Base-by-base conservation (phyloP, 2,888 invertebrate genomes). In the Caenorhabditis zanzibari region DNA sequence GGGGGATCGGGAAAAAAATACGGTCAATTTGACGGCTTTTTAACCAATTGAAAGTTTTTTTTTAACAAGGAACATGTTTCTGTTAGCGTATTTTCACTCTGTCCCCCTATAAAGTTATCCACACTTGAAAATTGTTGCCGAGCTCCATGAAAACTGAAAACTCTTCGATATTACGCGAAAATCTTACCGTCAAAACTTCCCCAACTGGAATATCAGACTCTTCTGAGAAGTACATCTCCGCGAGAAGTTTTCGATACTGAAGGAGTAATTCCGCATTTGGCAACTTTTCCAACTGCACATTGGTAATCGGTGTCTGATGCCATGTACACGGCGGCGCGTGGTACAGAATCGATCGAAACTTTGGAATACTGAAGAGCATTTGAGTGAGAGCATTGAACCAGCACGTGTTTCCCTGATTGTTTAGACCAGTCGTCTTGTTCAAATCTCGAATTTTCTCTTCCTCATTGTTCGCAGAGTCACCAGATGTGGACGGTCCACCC, bases 311-410 rank as follows among this genome's bases (percentile, higher is more conserved):
- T 1, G 24, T 16, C 14, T 73, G 12, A 1, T 16, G 12, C 77
- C 72, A 79, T 0, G 26, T 19, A 4, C 4, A 49, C 14, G 79
- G 79, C 5, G 68, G 32, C 26, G 41, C 66, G 16, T 72, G 59
- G 44, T 72, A 72, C 9, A 74, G 5, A 1, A 79, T 54, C 4
- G 77, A 69, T 19, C 82, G 75, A 22, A 82, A 82, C 26, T 35
- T 68, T 12, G 69, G 74, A 7, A 64, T 47, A 47, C 56, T 63
- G 59, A 56, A 87, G 2, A 85, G 69, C 52, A 85, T 28, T 38
- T 87, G 87, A 7, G 73, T 64, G 6, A 87, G 54, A 22, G 76
- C 69, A 44, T 83, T 85, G 80, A 87, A 84, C 87, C 87, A 87
- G 73, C 87, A 87, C 9, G 84, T 81, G 61, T 87, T 85, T 1